Evolutionary conservation across 2,888 invertebrate species (phyloP).

Genomic region (Eudasyphora cyanicolor): DNA sequence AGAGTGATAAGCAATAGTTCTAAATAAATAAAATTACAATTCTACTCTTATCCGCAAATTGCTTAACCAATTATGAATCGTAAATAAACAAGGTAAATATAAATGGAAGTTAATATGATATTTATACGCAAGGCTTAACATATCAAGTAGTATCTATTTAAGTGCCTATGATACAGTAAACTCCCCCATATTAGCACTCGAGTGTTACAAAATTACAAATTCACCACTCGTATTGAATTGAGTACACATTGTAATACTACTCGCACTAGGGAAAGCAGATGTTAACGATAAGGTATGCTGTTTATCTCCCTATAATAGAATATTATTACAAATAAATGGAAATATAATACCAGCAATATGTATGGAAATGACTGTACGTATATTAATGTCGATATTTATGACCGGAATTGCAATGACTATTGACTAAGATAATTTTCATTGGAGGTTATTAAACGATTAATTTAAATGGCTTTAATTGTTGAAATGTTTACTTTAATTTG

Average conservation of each 20-base stretch:
- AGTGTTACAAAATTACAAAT: slow-evolving; percentile 1
- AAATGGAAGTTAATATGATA: slow-evolving; percentile 39
- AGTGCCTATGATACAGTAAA: background rate
- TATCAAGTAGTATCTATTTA: slow-evolving; percentile 9
- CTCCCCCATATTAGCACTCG: background rate
- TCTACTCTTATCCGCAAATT: background rate
- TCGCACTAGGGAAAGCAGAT: background rate
- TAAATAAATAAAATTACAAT: background rate
- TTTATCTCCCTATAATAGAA: background rate
- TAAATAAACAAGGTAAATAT: background rate
- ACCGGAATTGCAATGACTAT: too few relatives aligned
- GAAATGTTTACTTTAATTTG: too few relatives aligned
- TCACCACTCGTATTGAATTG: background rate
- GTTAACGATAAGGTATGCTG: background rate
- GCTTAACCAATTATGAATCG: background rate
- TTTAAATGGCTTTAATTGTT: too few relatives aligned
- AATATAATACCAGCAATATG: background rate
- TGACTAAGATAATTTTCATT: too few relatives aligned
- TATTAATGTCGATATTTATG: too few relatives aligned
- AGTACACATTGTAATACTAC: background rate
- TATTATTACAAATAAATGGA: too few relatives aligned
- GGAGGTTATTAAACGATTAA: too few relatives aligned
- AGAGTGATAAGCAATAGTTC: too few relatives aligned
- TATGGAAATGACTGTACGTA: background rate
- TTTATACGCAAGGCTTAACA: slow-evolving; percentile 22